Base-by-base conservation (phyloP, 2,113 vertebrate genomes). In the Taxidea taxus region DNA sequence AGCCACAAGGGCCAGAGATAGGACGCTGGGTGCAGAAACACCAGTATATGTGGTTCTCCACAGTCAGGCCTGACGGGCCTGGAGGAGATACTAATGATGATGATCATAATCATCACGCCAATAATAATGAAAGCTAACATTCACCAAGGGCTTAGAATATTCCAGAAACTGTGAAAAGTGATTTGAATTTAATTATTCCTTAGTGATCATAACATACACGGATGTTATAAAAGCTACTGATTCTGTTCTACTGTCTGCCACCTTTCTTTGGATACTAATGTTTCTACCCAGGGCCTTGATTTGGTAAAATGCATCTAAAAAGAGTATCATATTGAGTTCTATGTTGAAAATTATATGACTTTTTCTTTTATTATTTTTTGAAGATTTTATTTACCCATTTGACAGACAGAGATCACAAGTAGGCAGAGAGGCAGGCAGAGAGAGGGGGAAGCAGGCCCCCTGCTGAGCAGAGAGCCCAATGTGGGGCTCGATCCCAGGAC, bases 51-150 rank as follows among this genome's bases (percentile, higher is more conserved):
- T 10, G 51, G 54, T 10, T 68, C 54, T 42, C 4, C 3, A 23
- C 2, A 6, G 89, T 78, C 56, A 20, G 80, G 62, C 16, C 0
- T 1, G 10, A 47, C 31, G 37, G 25, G 70, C 37, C 62, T 16
- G 44, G 34, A 16, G 34, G n/a, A 6, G 44, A n/a, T 6, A 14
- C 0, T 44, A 75, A 27, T 0, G 13, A 39, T 0, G 1, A 9
- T 8, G 56, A 27, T 6, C 23, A 13, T 13, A 39, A 7, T 18
- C 15, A 29, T 9, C 5, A 25, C 6, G 7, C 31, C 15, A 16
- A 31, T 34, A 25, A 42, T 0, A 20, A 60, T 4, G 4, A 37
- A 44, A 44, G n/a, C 62, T 14, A 10, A 47, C 77, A 13, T 3
- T 54, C 44, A 49, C 18, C 39, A 42, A 12, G 86, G 72, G 64